Evolutionary conservation across 2,888 invertebrate genomes (phyloP).

Genomic region (Gibbula magus): DNA sequence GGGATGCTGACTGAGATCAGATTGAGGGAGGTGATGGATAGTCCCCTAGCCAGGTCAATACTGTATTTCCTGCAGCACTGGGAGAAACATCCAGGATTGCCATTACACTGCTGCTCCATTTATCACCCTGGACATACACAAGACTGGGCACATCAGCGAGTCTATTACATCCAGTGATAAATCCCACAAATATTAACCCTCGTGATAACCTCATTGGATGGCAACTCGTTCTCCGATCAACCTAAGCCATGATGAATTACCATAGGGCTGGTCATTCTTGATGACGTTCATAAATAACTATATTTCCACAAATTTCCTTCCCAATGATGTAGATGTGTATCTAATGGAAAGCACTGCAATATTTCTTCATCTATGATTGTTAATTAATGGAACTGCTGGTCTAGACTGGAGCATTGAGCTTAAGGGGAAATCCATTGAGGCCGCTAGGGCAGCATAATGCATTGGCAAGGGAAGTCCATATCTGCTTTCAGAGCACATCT

Average conservation of each 20-base stretch:
- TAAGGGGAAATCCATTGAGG: too few species aligned
- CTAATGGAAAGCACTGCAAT: conserved; percentile 1
- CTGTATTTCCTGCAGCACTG: too few species aligned
- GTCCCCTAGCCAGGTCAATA: too few species aligned
- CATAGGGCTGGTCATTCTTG: not conserved
- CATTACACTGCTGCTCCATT: not conserved
- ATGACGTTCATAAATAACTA: not conserved
- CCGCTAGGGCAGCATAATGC: too few species aligned
- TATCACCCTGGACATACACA: conserved; percentile 1
- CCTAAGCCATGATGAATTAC: conserved; percentile 9
- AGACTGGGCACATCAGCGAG: not conserved
- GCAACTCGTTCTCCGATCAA: conserved; percentile 12
- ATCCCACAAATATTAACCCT: not conserved
- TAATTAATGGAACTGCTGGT: not conserved
- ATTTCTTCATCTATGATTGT: conserved; percentile 14
- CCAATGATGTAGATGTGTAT: conserved; percentile 8
- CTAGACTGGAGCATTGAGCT: not conserved
- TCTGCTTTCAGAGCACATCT: too few species aligned
- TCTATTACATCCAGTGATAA: conserved; percentile 3
- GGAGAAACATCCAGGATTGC: not conserved
- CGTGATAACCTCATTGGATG: not conserved
- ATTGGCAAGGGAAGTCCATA: too few species aligned
- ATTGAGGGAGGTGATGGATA: too few species aligned
- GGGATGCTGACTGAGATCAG: too few species aligned
- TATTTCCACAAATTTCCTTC: conserved; percentile 5